Evolutionary conservation across 2,113 vertebrate species (phyloP).

Genomic region (Megaceryle maxima): DNA sequence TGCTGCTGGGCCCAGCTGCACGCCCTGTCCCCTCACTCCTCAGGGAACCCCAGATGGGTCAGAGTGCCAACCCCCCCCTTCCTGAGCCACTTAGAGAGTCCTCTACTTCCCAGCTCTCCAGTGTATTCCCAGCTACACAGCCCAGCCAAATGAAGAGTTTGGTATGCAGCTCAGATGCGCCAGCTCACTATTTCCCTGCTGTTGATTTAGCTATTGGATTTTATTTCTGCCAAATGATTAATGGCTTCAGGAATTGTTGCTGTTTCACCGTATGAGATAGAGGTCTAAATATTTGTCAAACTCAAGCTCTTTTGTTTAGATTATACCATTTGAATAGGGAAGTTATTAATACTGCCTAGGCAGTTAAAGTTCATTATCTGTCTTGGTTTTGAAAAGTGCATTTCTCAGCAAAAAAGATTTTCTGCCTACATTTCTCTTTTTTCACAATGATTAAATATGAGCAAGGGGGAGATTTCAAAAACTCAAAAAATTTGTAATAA

Average conservation of each 20-base stretch:
- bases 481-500: not conserved
- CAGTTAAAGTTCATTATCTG: not conserved
- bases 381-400: not conserved
- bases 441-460: not conserved
- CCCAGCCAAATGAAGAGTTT: not conserved
- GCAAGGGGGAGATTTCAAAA: not conserved
- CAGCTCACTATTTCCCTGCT: not conserved
- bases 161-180: not conserved
- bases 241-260: not conserved
- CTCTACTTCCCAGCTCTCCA: not conserved
- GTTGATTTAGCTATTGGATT: not conserved
- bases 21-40: rapidly evolving
- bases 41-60: not conserved
- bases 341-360: not conserved
- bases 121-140: not conserved
- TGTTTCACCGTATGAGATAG: not conserved
- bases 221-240: slow-evolving; percentile 12
- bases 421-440: not conserved
- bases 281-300: slow-evolving; percentile 21
- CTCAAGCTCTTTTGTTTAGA: not conserved
- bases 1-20: not conserved
- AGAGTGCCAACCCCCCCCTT: not conserved
- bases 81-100: rapidly evolving
- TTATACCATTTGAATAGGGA: not conserved
- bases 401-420: not conserved